Conservation (phyloP, 2,797 vertebrate genomes). For the Falco peregrinus region DNA sequence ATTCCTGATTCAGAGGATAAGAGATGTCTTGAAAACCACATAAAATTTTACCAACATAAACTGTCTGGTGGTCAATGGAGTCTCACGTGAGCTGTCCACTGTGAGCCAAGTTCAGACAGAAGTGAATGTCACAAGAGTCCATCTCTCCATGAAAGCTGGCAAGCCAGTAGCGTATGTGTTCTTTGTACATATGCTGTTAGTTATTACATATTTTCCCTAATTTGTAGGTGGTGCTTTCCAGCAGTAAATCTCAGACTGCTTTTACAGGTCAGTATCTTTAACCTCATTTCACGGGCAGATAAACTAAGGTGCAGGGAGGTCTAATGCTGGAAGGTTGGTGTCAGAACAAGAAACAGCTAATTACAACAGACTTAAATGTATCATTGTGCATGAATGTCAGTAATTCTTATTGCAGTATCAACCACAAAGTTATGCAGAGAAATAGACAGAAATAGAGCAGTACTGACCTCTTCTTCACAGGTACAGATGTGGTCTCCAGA, state of each 20-base stretch:
- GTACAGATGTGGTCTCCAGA: background rate
- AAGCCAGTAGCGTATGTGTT: background rate
- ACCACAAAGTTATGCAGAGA: background rate
- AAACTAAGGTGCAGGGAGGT: background rate
- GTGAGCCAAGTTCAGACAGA: background rate
- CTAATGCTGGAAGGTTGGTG: background rate
- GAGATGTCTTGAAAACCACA: background rate
- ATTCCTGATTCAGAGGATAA: background rate
- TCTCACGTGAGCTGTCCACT: background rate
- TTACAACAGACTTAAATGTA: constrained; percentile 24
- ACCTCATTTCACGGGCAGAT: background rate
- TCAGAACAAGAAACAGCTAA: background rate
- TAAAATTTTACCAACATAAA: background rate
- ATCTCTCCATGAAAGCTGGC: background rate
- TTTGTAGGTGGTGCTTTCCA: background rate
- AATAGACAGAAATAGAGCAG: background rate
- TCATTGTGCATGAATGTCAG: background rate
- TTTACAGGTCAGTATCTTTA: background rate
- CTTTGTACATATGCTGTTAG: background rate
- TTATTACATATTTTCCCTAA: background rate
- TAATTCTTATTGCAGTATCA: background rate
- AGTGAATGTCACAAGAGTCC: background rate
- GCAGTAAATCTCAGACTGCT: background rate
- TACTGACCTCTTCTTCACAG: no score
- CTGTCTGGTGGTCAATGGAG: background rate